A percentile compares a stretch with the other conserved stretches of the same genome.
Evolutionary conservation across 2,113 vertebrate species (phyloP).

Genomic region (Pterophyllum scalare): DNA sequence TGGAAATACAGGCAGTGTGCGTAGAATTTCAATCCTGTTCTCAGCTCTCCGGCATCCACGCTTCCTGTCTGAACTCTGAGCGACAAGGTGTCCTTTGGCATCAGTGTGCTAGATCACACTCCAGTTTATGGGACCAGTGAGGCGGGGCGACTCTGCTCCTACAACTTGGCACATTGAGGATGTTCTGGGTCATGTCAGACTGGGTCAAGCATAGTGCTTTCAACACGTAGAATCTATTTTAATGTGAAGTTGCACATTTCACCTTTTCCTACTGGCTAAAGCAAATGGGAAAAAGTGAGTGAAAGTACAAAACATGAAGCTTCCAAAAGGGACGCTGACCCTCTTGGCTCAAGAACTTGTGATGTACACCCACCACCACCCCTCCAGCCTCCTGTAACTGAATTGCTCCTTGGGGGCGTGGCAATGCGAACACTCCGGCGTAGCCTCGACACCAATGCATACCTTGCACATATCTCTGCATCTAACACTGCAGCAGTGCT

Average conservation of each 20-base stretch:
- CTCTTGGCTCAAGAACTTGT: not conserved
- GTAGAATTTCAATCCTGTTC: not conserved
- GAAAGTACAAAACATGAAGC: not conserved
- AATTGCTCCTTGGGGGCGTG: too few relatives aligned
- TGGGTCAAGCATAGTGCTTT: not conserved
- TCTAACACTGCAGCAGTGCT: not conserved
- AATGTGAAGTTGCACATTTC: not conserved
- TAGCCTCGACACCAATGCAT: too few relatives aligned
- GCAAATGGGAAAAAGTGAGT: not conserved
- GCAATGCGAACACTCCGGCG: too few relatives aligned
- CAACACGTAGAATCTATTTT: not conserved
- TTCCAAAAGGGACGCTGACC: not conserved
- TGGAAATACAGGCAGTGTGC: not conserved
- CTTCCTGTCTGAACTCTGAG: too few relatives aligned
- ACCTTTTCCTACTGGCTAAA: not conserved
- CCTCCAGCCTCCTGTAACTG: not conserved
- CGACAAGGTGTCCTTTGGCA: not conserved
- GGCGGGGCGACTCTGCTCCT: accelerated
- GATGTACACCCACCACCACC: not conserved
- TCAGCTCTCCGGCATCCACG: not conserved
- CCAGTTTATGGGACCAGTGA: not conserved
- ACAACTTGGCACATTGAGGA: not conserved
- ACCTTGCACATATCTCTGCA: not conserved
- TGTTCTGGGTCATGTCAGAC: not conserved
- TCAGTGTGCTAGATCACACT: too few relatives aligned